Evolutionary conservation across 2,797 vertebrate species (phyloP).

Genomic region (Diglossa cyanea): DNA sequence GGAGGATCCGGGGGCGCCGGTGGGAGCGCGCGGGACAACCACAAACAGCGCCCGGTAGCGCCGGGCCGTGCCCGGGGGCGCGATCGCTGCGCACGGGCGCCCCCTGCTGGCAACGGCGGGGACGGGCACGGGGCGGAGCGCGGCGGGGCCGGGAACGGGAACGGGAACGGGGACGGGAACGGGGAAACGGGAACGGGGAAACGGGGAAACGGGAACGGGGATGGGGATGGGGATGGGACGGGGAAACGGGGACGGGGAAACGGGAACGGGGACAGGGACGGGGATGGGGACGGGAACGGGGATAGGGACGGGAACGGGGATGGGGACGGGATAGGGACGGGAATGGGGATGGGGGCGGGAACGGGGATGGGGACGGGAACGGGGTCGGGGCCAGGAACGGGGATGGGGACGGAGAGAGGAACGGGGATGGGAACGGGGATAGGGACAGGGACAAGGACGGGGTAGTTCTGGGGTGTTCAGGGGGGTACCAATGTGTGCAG

Average conservation of each 20-base stretch:
- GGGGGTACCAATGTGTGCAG: not conserved
- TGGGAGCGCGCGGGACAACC: not conserved
- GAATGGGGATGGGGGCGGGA: no score
- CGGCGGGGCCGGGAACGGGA: not conserved
- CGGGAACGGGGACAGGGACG: not conserved
- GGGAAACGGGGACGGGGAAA: no score
- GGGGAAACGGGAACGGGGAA: no score
- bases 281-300: not conserved
- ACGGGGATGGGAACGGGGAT: no score
- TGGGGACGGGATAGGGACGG: not conserved
- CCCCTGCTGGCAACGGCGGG: not conserved
- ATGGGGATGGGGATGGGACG: not conserved
- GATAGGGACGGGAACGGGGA: not conserved
- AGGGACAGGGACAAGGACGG: no score
- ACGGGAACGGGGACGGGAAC: not conserved
- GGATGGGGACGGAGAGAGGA: no score
- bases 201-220: not conserved
- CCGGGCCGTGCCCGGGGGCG: not conserved
- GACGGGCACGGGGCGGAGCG: not conserved
- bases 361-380: not conserved
- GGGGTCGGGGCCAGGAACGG: no score
- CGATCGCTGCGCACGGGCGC: not conserved
- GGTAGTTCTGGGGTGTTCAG: not conserved
- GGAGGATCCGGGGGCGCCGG: no score
- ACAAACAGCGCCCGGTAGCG: not conserved